phyloP scores from a whole-genome alignment of 1,140 invertebrate species.

The Calycopis cecrops region DNA sequence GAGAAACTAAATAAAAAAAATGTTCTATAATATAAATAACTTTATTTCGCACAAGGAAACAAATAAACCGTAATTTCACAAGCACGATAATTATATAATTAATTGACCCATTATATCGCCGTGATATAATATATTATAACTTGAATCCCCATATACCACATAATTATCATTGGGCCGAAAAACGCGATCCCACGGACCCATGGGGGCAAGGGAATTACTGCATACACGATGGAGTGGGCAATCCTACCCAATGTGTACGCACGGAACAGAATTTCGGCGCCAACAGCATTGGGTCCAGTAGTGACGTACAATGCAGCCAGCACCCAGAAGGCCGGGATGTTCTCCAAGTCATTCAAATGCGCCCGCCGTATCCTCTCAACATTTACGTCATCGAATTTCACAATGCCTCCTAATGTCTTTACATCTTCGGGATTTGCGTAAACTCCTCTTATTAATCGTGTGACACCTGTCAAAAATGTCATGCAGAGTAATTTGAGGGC shows the following conservation, averaged over 20 bases:
- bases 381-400: constrained; percentile 70
- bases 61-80: too few relatives aligned
- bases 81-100: not conserved
- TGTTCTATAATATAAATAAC: too few relatives aligned
- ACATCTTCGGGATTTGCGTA: constrained; percentile 59
- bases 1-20: too few relatives aligned
- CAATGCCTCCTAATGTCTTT: constrained; percentile 45
- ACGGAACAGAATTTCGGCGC: constrained; percentile 77
- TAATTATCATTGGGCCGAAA: constrained; percentile 35
- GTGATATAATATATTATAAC: constrained; percentile 28
- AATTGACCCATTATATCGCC: not conserved
- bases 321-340: constrained; percentile 81
- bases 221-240: constrained; percentile 81
- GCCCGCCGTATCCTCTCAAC: constrained; percentile 77
- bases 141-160: constrained; percentile 51
- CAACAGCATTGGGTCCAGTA: constrained; percentile 73
- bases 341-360: constrained; percentile 86
- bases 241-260: constrained; percentile 76
- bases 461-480: constrained; percentile 60
- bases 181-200: constrained; percentile 44
- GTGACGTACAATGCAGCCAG: constrained; percentile 79
- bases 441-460: constrained; percentile 53
- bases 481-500: constrained; percentile 74
- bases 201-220: constrained; percentile 54
- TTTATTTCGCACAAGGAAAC: too few relatives aligned